Conservation (phyloP, 2,797 vertebrate species). For the Amniataba percoides region DNA sequence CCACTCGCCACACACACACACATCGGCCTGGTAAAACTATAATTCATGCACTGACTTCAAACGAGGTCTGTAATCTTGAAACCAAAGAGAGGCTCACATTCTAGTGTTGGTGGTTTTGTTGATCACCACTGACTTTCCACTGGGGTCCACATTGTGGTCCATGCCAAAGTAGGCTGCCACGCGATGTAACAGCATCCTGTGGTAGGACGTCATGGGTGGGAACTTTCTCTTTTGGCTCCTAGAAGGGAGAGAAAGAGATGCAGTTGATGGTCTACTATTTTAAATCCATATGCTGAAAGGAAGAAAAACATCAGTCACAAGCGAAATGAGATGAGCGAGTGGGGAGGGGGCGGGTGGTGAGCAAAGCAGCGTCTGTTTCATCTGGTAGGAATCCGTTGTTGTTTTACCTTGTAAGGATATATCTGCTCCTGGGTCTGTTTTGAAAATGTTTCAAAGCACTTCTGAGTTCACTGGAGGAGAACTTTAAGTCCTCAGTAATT, state of each 20-base stretch:
- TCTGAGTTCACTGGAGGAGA: slow-evolving; percentile 5
- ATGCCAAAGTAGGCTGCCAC: slow-evolving; percentile 99
- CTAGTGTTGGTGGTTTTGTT: slow-evolving; percentile 99
- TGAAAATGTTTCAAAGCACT: slow-evolving; percentile 20
- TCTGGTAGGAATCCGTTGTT: not conserved
- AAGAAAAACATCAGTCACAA: not conserved
- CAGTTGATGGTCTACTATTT: not conserved
- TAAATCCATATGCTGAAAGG: not conserved
- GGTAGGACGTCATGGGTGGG: slow-evolving; percentile 99
- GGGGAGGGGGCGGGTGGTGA: not conserved
- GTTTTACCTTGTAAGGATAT: slow-evolving; percentile 3
- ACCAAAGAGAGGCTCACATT: slow-evolving; percentile 87
- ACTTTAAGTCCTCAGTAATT: not conserved
- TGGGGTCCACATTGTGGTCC: slow-evolving; percentile 99
- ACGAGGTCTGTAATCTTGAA: not conserved
- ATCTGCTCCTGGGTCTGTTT: slow-evolving; percentile 3
- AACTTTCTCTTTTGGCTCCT: slow-evolving; percentile 98
- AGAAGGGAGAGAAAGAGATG: not conserved
- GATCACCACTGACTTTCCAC: slow-evolving; percentile 97
- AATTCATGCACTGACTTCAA: not conserved
- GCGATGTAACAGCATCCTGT: slow-evolving; percentile 97
- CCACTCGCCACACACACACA: not conserved
- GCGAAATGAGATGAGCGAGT: not conserved
- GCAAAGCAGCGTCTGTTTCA: not conserved
- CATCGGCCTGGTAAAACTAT: not conserved